Evolutionary conservation across 2,888 invertebrate genomes (phyloP), one percentile per base, ranked within the genome.

Genomic region (Myopa testacea): DNA sequence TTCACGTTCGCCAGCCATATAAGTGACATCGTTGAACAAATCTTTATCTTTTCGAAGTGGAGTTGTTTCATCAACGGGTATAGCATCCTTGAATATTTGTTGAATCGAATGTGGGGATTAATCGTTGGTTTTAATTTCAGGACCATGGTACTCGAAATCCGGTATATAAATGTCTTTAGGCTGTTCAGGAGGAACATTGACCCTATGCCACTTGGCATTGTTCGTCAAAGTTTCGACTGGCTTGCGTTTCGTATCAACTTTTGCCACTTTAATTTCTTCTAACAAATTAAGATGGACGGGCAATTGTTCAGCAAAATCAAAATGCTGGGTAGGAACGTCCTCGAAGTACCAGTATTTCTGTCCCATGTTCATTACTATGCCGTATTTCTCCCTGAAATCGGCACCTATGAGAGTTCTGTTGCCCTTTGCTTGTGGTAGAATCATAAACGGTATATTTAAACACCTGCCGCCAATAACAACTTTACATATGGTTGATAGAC

Each of bases 381-480:
- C 26, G 26, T 26, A 26, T 26, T 26, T 26, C 26, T 26, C 26
- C 26, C 1, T 26, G 26, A 26, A 26, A 26, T 26, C 26, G 26
- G 26, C 26, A 26, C 26, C 26, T 26, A 26, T 26, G 26, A 26
- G 26, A 26, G 26, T 26, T 26, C 26, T 26, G 26, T 26, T 26
- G 26, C 26, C 26, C 26, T 26, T 26, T 26, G 26, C 26, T 26
- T 26, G 26, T 26, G 26, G 26, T 26, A 26, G 26, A 26, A 26
- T 26, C 26, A 26, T 26, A 26, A 26, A 26, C 26, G 26, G 26
- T 26, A 26, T 26, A 26, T 26, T 26, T 26, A 26, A 26, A 26
- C 69, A 58, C 19, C 5, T 10, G 58, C 81, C 80, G 73, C 80
- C 79, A 45, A 79, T 78, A 7, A 60, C 70, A 0, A 80, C 77